Conservation (phyloP, 2,888 invertebrate species). For the Cataglyphis cursor region DNA sequence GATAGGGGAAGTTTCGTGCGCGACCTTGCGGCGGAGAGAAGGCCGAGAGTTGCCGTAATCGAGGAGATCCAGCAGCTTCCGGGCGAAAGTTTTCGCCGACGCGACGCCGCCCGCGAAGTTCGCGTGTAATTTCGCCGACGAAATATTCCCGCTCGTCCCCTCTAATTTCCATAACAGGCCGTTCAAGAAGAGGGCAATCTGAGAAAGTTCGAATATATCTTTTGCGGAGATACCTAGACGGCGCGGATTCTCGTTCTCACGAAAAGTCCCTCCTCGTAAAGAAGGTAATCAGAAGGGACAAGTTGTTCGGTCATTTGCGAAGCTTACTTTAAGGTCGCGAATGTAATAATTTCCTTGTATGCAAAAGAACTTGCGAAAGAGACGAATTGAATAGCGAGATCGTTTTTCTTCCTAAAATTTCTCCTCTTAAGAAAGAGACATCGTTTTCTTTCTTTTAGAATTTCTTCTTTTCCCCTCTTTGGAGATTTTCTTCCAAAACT, state of each 20-base stretch:
- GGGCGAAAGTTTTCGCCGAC: constrained; percentile 54
- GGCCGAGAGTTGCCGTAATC: constrained; percentile 39
- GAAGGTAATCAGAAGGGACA: constrained; percentile 23
- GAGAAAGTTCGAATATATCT: constrained; percentile 46
- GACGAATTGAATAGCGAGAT: constrained; percentile 13
- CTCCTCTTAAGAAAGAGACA: neutral
- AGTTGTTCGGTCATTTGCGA: constrained; percentile 35
- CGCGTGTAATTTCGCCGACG: constrained; percentile 71
- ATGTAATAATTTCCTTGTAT: neutral
- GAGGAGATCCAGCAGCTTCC: constrained; percentile 25
- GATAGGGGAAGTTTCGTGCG: constrained; percentile 24
- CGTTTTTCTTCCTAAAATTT: constrained; percentile 21
- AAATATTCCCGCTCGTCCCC: constrained; percentile 66
- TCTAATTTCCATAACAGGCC: constrained; percentile 74
- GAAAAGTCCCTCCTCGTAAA: neutral
- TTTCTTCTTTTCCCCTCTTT: neutral
- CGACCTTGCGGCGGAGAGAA: constrained; percentile 22
- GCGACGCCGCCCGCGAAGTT: constrained; percentile 50
- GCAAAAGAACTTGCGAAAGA: neutral
- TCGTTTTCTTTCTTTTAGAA: neutral
- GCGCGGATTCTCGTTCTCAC: neutral
- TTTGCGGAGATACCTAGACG: neutral
- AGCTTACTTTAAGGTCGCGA: constrained; percentile 4
- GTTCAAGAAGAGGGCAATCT: constrained; percentile 57
- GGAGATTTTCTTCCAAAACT: constrained; percentile 12